phyloP scores from a whole-genome alignment of 2,888 invertebrate species.

The Mimachlamys varia region DNA sequence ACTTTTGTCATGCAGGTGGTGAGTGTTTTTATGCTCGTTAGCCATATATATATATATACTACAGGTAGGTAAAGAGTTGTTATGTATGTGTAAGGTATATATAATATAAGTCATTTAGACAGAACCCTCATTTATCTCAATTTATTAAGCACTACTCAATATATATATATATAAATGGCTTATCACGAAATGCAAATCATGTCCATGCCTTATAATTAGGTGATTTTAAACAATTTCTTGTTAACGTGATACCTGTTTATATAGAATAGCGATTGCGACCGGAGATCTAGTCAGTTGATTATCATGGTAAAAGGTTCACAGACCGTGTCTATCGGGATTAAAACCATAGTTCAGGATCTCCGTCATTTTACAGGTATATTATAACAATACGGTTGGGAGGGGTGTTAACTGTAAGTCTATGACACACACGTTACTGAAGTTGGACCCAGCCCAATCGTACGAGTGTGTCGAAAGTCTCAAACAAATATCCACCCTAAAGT shows the following conservation, averaged over 20 bases:
- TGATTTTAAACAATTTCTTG: constrained; percentile 28
- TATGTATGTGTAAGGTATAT: not conserved
- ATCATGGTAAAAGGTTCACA: not conserved
- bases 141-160: not conserved
- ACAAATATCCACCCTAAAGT: not conserved
- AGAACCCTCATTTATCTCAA: not conserved
- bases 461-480: not conserved
- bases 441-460: constrained; percentile 10
- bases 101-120: not conserved
- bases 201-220: not conserved
- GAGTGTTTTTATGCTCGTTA: not conserved
- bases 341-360: not conserved
- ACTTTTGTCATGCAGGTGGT: not conserved
- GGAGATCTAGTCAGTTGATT: not conserved
- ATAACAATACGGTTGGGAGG: constrained; percentile 4
- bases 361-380: not conserved
- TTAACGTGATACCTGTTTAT: not conserved
- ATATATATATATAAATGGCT: not conserved
- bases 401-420: not conserved
- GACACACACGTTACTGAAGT: not conserved
- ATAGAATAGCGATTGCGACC: not conserved
- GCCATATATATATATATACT: not conserved
- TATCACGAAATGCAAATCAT: not conserved
- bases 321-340: not conserved
- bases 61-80: not conserved